Evolutionary conservation across 2,113 vertebrate genomes (phyloP), one percentile per base, ranked within the genome.

Genomic region (Nanorana parkeri): DNA sequence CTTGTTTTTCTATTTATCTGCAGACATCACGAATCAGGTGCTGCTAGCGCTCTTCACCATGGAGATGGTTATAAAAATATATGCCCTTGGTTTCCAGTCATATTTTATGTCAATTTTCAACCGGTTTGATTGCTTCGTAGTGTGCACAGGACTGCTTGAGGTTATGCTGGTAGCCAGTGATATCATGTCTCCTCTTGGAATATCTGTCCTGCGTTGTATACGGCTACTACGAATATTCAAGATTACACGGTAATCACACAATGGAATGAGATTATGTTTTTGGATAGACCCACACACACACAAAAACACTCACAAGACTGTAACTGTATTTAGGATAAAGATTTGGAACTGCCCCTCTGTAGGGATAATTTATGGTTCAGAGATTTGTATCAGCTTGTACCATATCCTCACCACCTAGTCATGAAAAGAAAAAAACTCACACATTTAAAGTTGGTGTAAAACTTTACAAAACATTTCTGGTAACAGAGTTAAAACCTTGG

Each of bases 51-150:
- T 98, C 26, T 99, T 99, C 84, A 89, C 96, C 29, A 65, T 95
- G 0, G 98, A 99, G 91, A 99, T 99, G 97, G 87, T 99, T 84
- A 84, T 98, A 87, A 99, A 99, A 94, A 96, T 99, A 95, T 99
- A 96, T 0, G 96, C 96, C 0, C 89, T 99, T 88, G 98, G 97
- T 41, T 91, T 95, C 20, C 94, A 92, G 84, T 91, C 94, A 51
- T 99, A 99, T 88, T 98, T 99, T 88, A 96, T 99, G 96, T 99
- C 97, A 0, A 86, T 99, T 68, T 99, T 99, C 89, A 99, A 99
- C 87, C 97, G 97, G 41, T 99, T 99, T 1, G 98, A 99, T 92
- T 98, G 95, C 92, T 98, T 99, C 0, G 97, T 99, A 88, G 98
- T 99, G 69, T 93, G 95, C 0, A 93, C 94, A 0, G 96, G 97